These are phyloP conservation scores for Lophius americanus DNA, from an alignment of 2,797 vertebrate species.

Conservation along the genomic window DNA sequence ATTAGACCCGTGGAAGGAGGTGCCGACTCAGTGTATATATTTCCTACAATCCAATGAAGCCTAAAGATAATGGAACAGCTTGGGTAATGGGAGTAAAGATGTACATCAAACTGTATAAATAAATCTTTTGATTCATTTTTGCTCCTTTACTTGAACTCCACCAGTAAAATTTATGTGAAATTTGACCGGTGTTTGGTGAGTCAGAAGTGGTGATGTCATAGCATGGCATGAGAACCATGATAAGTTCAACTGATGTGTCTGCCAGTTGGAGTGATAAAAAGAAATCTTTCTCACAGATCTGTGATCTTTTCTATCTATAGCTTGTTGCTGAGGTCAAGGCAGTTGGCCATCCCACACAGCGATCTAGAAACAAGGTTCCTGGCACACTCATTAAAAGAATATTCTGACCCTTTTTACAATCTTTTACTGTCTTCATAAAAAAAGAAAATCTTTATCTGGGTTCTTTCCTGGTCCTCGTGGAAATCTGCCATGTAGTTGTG, in stretches of 20 bases:
- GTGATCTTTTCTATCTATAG: slow-evolving; percentile 38
- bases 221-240: slow-evolving; percentile 38
- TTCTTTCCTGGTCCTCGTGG: too few species aligned
- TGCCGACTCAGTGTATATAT: slow-evolving; percentile 41
- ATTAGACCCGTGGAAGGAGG: slow-evolving; percentile 30
- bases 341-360: slow-evolving; percentile 38
- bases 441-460: too few species aligned
- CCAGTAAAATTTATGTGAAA: slow-evolving; percentile 26
- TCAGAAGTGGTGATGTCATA: slow-evolving; percentile 44
- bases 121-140: slow-evolving; percentile 1
- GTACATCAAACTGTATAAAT: not conserved
- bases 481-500: too few species aligned
- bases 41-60: slow-evolving; percentile 41
- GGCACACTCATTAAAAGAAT: slow-evolving; percentile 29
- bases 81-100: not conserved
- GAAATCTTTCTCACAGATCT: slow-evolving; percentile 44
- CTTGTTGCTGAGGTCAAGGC: slow-evolving; percentile 53
- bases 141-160: slow-evolving; percentile 13
- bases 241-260: not conserved
- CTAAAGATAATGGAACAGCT: slow-evolving; percentile 25
- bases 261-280: slow-evolving; percentile 57
- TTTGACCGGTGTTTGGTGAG: slow-evolving; percentile 8
- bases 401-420: slow-evolving; percentile 2
- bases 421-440: not conserved
- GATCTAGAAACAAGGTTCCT: slow-evolving; percentile 14